Conservation (phyloP, 1,140 invertebrate species). For the Heliothis subflexa region DNA sequence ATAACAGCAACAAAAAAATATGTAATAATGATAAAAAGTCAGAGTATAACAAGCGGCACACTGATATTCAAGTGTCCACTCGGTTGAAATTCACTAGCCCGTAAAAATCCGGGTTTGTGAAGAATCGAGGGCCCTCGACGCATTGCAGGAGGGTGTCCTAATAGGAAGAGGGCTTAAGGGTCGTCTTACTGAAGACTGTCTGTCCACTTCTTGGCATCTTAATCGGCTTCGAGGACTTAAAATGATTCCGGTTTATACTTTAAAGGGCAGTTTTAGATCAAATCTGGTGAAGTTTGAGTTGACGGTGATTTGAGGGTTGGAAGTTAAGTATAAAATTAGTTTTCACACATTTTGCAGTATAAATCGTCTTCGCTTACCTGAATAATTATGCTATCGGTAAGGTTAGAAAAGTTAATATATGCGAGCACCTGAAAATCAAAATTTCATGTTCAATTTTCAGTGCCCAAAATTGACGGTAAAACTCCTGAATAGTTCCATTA, state of each 20-base stretch:
- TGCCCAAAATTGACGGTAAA: too few relatives aligned
- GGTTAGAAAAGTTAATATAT: too few relatives aligned
- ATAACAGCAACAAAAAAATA: conserved; percentile 34
- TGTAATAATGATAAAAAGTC: conserved; percentile 50
- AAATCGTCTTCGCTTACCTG: too few relatives aligned
- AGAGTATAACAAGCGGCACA: conserved; percentile 55
- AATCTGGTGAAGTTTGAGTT: not conserved
- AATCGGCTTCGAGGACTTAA: conserved; percentile 51
- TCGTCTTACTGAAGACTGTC: conserved; percentile 35
- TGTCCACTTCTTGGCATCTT: conserved; percentile 58
- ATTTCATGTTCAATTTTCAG: too few relatives aligned
- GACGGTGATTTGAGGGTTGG: too few relatives aligned
- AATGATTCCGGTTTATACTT: conserved; percentile 38
- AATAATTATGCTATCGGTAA: too few relatives aligned
- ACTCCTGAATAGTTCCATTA: not conserved
- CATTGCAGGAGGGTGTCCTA: conserved; percentile 56
- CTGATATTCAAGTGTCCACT: conserved; percentile 49
- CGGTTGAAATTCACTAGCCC: conserved; percentile 59
- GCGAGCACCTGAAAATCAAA: too few relatives aligned
- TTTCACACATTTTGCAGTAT: too few relatives aligned
- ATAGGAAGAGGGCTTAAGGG: conserved; percentile 53
- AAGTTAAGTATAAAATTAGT: too few relatives aligned
- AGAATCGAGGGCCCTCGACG: conserved; percentile 55
- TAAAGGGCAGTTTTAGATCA: conserved; percentile 28
- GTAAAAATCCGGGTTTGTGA: conserved; percentile 60